A percentile compares a stretch with the other conserved stretches of the same genome.
Evolutionary conservation across 2,797 vertebrate species (phyloP).

Genomic region (Lutjanus argentimaculatus): DNA sequence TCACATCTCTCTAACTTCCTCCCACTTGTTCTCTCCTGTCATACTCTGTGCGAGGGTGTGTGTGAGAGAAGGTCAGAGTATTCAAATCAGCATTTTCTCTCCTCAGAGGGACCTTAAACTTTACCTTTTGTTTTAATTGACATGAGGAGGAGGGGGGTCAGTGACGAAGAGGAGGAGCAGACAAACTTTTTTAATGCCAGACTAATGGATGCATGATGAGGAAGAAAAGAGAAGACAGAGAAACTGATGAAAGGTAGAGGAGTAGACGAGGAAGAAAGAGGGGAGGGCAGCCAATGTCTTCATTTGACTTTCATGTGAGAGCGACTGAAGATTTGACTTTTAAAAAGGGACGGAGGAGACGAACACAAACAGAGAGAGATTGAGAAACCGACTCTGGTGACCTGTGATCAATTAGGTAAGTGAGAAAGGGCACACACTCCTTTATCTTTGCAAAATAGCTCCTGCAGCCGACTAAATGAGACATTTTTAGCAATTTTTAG

Average conservation of each 20-base stretch:
- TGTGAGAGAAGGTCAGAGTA: conserved; percentile 64
- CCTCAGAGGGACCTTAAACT: conserved; percentile 56
- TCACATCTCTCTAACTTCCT: conserved; percentile 25
- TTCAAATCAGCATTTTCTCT: conserved; percentile 59
- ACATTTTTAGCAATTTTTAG: not conserved
- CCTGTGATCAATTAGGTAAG: conserved; percentile 40
- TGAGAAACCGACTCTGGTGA: conserved; percentile 22
- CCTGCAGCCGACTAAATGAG: not conserved
- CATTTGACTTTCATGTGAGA: conserved; percentile 71
- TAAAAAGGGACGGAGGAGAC: conserved; percentile 25
- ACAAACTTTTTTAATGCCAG: conserved; percentile 11
- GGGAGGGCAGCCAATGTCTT: conserved; percentile 24
- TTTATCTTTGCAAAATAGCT: conserved; percentile 19
- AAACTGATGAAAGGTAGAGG: conserved; percentile 21
- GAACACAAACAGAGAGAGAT: conserved; percentile 26
- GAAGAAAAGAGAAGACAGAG: not conserved
- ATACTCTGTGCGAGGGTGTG: conserved; percentile 14
- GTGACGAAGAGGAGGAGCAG: not conserved
- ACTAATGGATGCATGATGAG: conserved; percentile 30
- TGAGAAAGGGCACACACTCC: conserved; percentile 20
- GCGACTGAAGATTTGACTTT: conserved; percentile 49
- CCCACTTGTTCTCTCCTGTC: conserved; percentile 32
- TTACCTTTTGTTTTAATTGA: conserved; percentile 67
- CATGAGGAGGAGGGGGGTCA: conserved; percentile 21
- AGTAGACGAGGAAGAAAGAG: not conserved